Base-by-base conservation (phyloP, 2,888 invertebrate species). In the Hydraecia micacea region DNA sequence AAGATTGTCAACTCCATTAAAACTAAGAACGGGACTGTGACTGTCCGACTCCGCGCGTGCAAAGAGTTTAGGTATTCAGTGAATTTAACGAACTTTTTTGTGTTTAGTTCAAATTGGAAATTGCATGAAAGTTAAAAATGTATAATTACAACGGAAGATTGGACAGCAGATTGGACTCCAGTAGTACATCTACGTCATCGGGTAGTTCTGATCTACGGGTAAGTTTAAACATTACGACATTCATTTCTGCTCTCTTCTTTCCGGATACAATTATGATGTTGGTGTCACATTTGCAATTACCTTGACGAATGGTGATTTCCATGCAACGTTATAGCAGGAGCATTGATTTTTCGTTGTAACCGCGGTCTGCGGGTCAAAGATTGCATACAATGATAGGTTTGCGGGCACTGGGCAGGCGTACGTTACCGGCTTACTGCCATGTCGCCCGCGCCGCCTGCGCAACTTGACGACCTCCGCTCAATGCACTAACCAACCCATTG, bases 141-240 rank as follows among this genome's bases (percentile, higher is more conserved):
- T 92, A 94, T 32, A 83, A 83, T 89, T 94, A 92, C 82, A 93
- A 93, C 87, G 92, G 92, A 81, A 92, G 94, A n/a, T 87, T 94
- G 80, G 93, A 93, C 62, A 92, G 92, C 86, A 93, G 93, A n/a
- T 86, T 94, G 80, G 93, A 93, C 60, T 93, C 93, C 86, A 93
- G 94, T 88, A 95, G 94, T 85, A 95, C 93, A 32, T 96, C 96
- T 2, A 95, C 96, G 1, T 96, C 96, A 6, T 96, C 96, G 42
- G 96, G 95, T 46, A 95, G 94, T 83, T 95, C 96, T 2, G 96
- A 96, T 87, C 88, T 95, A 62, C 92, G 94, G 95, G 96, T 97
- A 94, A 93, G 90, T 91, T 73, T n/a, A 46, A 63, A 36, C 15
- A 39, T 49, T 70, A 1, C 2, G 36, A n/a, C 1, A 67, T 70